Evolutionary conservation across 2,888 invertebrate genomes (phyloP), one percentile per base, ranked within the genome.

Genomic region (Cephus rjabovi): DNA sequence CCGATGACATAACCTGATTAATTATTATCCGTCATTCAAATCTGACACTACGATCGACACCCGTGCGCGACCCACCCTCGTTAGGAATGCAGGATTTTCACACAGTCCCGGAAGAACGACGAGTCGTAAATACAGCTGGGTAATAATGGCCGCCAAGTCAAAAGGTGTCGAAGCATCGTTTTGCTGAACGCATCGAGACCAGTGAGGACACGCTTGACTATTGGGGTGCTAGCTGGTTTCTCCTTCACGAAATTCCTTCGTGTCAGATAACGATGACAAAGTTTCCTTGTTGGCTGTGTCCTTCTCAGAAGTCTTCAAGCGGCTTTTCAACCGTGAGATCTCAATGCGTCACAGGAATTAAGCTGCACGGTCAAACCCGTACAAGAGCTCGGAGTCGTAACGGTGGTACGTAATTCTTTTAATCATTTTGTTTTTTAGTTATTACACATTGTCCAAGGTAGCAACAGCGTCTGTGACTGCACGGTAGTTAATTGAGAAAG

Each of bases 1-100:
- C 12, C 71, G 71, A 71, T 71, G 71, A 71, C 71, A 71, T 71
- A 34, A 34, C 71, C 71, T 71, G 31, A 71, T 71, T 71, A 71
- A 71, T 71, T 31, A 71, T 23, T 71, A 31, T 31, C 71, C 31
- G 30, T 12, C 34, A 71, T 71, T 71, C 34, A 71, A 71, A 71
- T 71, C 71, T 23, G 56, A 56, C 56, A 56, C 9, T 56, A 23
- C 9, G 71, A 71, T 71, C 71, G 71, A 71, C 71, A 34, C 31
- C 23, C 71, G 31, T 34, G 71, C 34, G 12, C 12, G 34, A 71
- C 34, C 71, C 34, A 31, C 71, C 34, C 71, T 71, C 71, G 12
- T 34, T 71, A 33, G 71, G 71, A 71, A 71, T 71, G 71, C 33
- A 23, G 56, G 23, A 23, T 56, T 56, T 56, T 56, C 23, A 15